phyloP scores from a whole-genome alignment of 2,797 vertebrate species.

The Myotis pilosus region DNA sequence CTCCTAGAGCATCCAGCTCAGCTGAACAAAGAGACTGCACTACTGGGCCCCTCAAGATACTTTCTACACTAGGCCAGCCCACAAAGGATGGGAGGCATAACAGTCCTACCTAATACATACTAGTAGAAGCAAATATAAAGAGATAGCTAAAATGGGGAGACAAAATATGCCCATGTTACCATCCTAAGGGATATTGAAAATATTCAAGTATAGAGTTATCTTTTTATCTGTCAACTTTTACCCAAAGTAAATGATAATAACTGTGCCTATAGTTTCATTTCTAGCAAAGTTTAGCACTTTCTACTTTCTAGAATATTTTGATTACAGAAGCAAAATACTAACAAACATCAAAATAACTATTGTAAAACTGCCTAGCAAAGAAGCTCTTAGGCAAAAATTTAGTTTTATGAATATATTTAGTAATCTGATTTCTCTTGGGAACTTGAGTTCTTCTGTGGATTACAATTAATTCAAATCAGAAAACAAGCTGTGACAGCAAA shows the following conservation, averaged over 20 bases:
- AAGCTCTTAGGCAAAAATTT: not conserved
- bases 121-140: too few relatives aligned
- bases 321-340: constrained; percentile 14
- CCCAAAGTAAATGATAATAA: not conserved
- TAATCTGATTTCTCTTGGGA: constrained; percentile 48
- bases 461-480: constrained; percentile 39
- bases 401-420: constrained; percentile 47
- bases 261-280: not conserved
- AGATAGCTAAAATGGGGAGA: too few relatives aligned
- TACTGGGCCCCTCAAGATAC: too few relatives aligned
- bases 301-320: constrained; percentile 49
- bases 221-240: constrained; percentile 20
- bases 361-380: not conserved
- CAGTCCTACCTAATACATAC: too few relatives aligned
- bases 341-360: constrained; percentile 39
- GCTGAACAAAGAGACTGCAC: too few relatives aligned
- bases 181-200: constrained; percentile 16
- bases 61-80: too few relatives aligned
- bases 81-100: too few relatives aligned
- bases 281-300: constrained; percentile 22
- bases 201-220: not conserved
- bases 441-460: constrained; percentile 37
- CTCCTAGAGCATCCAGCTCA: too few relatives aligned
- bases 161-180: not conserved
- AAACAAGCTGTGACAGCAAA: constrained; percentile 33